Base-by-base conservation (phyloP, 2,888 invertebrate genomes). In the Bimastos eiseni region DNA sequence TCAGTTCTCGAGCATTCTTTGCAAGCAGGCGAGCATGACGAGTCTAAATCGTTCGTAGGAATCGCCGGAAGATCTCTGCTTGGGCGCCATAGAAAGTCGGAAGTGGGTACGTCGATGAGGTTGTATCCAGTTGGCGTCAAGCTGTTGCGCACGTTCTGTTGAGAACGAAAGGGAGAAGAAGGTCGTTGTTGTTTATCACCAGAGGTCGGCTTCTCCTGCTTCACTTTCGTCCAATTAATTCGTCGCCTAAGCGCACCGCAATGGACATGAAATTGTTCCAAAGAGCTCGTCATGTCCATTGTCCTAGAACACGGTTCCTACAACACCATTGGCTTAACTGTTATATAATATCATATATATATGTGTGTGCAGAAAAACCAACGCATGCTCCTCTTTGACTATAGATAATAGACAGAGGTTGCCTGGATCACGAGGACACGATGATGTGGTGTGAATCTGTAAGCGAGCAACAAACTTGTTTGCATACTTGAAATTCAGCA, bases 141-240 rank as follows among this genome's bases (percentile, higher is more conserved):
- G 70, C 70, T 70, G 70, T n/a, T 70, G 70, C 70, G 70, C 6
- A 6, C 8, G 70, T 70, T 30, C n/a, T 3, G 83, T 33, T 41
- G 37, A 70, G 70, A 37, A 70, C 6, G 37, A 83, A 55, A 38
- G 37, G 24, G 19, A 70, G 90, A 8, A 70, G 70, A 55, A 70
- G 36, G 83, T 83, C 41, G 83, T 33, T 86, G 83, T 33, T 86
- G 34, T 36, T 86, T 34, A 36, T 36, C 86, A 33, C 37, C 34
- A 86, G 86, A 86, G 34, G 86, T 86, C 86, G 86, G 19, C 36
- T 37, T 86, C 34, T 86, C 36, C 37, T 86, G 86, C 34, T 70
- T 70, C 70, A n/a, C 70, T 70, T 11, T 70, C 17, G 70, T 70
- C 70, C 70, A 70, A 30, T 70, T 30, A 5, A 70, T 1, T 70